phyloP scores from a whole-genome alignment of 2,888 invertebrate genomes.

The Entomobrya proxima region DNA sequence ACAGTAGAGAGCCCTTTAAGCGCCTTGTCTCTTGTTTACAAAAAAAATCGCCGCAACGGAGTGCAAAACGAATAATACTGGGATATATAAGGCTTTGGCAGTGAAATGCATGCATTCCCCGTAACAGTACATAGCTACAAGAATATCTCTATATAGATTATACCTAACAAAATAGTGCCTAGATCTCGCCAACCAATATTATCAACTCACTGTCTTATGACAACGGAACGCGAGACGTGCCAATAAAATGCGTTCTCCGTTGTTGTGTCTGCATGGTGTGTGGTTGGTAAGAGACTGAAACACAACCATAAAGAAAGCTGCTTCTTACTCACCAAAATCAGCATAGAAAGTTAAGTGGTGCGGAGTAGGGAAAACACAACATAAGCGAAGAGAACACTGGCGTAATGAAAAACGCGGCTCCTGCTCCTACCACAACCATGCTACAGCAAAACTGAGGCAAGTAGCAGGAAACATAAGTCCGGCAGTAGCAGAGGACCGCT shows the following conservation, averaged over 20 bases:
- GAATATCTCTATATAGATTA: neutral
- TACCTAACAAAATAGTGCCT: too few species aligned
- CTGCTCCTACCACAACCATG: neutral
- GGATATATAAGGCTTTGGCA: neutral
- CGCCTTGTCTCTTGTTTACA: neutral
- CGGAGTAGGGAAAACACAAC: neutral
- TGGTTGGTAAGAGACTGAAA: neutral
- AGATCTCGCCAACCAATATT: neutral
- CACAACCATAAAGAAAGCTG: neutral
- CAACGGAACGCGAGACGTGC: neutral
- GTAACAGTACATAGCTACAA: neutral
- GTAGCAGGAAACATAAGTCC: neutral
- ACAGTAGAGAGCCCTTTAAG: neutral
- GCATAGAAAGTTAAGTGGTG: neutral
- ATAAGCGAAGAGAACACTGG: neutral
- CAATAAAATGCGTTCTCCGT: neutral
- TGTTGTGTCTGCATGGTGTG: neutral
- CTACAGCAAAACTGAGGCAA: neutral
- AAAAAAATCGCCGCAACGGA: conserved; percentile 33
- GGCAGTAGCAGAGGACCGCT: neutral
- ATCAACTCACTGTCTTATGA: too few species aligned
- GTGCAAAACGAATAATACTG: conserved; percentile 16
- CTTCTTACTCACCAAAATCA: neutral
- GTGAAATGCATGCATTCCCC: neutral
- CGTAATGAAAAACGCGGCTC: neutral